Evolutionary conservation across 2,797 vertebrate species (phyloP), one percentile per base, ranked within the genome.

Genomic region (Australoheros facetus): DNA sequence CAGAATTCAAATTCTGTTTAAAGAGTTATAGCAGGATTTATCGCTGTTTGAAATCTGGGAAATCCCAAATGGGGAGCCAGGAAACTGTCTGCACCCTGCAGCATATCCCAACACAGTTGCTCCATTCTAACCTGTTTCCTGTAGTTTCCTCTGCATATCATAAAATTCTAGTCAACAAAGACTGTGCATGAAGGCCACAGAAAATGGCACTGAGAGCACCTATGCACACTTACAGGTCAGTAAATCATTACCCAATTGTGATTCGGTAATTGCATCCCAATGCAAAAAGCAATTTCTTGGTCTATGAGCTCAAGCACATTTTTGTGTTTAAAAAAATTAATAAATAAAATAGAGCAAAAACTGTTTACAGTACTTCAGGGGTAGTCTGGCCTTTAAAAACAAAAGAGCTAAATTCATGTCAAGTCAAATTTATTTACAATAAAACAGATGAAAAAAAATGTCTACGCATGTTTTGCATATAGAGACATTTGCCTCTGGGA

Each of bases 51-150:
- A 56, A 59, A 73, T 59, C 13, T 56, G 58, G 58, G 71, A 83
- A 81, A 82, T 79, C 23, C 28, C 57, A 70, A 66, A 37, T 16
- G 66, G 23, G 17, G 56, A 83, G 78, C 32, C 82, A 88, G 88
- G 90, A 90, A 91, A 82, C 72, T 1, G 30, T 57, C 75, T 72
- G 56, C 32, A 51, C 56, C 69, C 66, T 64, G 66, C 56, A 75
- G 69, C 51, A 53, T 62, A 62, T 85, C 85, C 80, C 30, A 62
- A 51, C 78, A 30, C 19, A 23, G 76, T 48, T 14, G 51, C 59
- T 85, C 54, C 58, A 73, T 62, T 84, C 59, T 9, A 75, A 72
- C 51, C 7, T 0, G 6, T 53, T 87, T 92, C 84, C 88, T 91
- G 84, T 54, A 55, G 45, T 19, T 48, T 66, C 23, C 42, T 74